Base-by-base conservation (phyloP, 1,140 invertebrate genomes). In the Rhizoglyphus robini region DNA sequence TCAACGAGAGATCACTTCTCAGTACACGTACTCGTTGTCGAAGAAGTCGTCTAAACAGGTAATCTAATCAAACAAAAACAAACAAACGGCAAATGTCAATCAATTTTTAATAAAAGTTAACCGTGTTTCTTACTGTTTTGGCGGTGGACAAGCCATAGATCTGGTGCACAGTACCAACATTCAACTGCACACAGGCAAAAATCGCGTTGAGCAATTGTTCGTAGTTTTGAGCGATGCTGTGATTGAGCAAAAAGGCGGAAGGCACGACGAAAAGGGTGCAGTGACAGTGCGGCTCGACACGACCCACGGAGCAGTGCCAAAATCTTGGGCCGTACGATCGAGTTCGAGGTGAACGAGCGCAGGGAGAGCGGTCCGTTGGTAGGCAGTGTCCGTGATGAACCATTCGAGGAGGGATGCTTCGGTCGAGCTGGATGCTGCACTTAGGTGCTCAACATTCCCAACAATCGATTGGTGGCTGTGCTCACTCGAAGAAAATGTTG, bases 141-240 rank as follows among this genome's bases (percentile, higher is more conserved):
- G 32, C 25, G 41, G 38, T 20, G n/a, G 48, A 59, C 18, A 66
- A 23, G 5, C 57, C 31, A 29, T 54, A 31, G 18, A 66, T 34
- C 15, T 29, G 51, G 29, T 60, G 57, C 18, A 58, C 54, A 13
- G 54, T 27, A 32, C 54, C n/a, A 34, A 60, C 30, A 32, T 60
- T 60, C 54, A 96, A 79, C 72, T 94, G 92, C 11, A 96, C 88
- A 36, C 86, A 84, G 70, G 92, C 86, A 0, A 91, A 95, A 31
- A 97, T 88, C 58, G 93, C 88, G 67, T 86, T 86, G 54, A 97
- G 79, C 1, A 92, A 89, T 74, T 96, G 92, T 73, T 96, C 92
- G 74, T 95, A 86, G 46, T 87, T 92, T 29, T 90, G 87, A 47
- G 93, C 90, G 71, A 95, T 97, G 71, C 91, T 85, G 76, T 93